Evolutionary conservation across 2,113 vertebrate species (phyloP), one percentile per base, ranked within the genome.

Genomic region (Emberiza fucata): DNA sequence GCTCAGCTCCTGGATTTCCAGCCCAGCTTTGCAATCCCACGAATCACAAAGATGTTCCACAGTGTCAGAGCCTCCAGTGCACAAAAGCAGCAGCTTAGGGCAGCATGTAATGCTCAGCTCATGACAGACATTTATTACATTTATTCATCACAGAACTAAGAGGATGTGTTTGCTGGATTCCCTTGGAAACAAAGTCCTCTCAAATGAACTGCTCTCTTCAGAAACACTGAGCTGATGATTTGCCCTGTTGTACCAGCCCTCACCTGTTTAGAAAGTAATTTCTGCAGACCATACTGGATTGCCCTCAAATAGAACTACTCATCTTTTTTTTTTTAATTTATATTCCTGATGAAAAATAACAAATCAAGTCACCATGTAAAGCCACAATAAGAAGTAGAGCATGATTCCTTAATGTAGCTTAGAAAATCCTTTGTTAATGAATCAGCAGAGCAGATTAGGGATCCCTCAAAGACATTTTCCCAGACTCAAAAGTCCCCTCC

Each of bases 11-110:
- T 50, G 76, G 39, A 78, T 83, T 93, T 71, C 60, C 68, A 96
- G 6, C n/a, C 64, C 0, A 93, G n/a, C 94, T 93, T 70, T 92
- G 90, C 95, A 88, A 95, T 81, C 12, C 86, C 90, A 92, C 75
- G 79, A 90, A 92, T 96, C 90, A 95, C 88, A 92, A 90, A 78
- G 86, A 94, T 68, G 72, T 96, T 93, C 71, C 92, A 70, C 24
- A 2, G 63, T 18, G 14, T 94, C 93, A 94, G 68, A 47, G 92
- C 81, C 75, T 93, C 85, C 70, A 4, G 29, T 68, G 35, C 12
- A 90, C 66, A 81, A 78, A 88, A 15, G 0, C 85, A 80, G 90
- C 90, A 91, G 93, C 78, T 91, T 42, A 82, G 24, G 71, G 93
- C 93, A 95, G 65, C 9, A 6, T 39, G 81, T 11, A 92, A 83